These are phyloP conservation scores for Drosophila grimshawi DNA, from an alignment of 1,140 invertebrate species.

Conservation along the genomic window DNA sequence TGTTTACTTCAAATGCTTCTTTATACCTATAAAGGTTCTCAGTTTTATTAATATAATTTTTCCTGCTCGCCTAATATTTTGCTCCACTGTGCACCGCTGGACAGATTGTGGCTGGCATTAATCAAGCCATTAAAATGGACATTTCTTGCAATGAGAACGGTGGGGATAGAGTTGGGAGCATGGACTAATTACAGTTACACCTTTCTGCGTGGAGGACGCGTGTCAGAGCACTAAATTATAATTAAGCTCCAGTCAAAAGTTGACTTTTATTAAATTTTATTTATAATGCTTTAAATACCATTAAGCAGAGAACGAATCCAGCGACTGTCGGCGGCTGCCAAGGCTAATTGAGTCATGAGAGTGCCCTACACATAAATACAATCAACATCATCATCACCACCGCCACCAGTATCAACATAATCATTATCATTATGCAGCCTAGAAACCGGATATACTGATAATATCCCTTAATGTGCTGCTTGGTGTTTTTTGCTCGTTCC, in stretches of 20 bases:
- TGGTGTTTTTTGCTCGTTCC: neutral
- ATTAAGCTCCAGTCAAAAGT: conserved; percentile 74
- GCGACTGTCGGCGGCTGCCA: conserved; percentile 34
- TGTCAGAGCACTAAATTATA: conserved; percentile 76
- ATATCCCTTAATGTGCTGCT: conserved; percentile 16
- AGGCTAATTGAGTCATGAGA: conserved; percentile 58
- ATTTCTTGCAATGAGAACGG: conserved; percentile 69
- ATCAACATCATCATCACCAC: conserved; percentile 22
- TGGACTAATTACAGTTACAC: conserved; percentile 78
- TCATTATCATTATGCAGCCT: conserved; percentile 29
- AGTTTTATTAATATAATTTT: neutral
- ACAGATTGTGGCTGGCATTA: conserved; percentile 71
- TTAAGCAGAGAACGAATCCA: conserved; percentile 48
- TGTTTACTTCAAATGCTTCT: too few species aligned
- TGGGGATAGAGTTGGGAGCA: conserved; percentile 28
- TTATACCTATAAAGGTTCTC: too few species aligned
- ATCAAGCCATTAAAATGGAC: conserved; percentile 81
- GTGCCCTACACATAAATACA: conserved; percentile 10
- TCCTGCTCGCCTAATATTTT: too few species aligned
- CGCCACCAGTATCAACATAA: conserved; percentile 6
- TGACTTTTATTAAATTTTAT: conserved; percentile 82
- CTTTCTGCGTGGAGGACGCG: conserved; percentile 59
- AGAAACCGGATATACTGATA: conserved; percentile 4
- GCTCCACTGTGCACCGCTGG: conserved; percentile 52
- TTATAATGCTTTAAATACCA: conserved; percentile 76